Evolutionary conservation across 2,113 vertebrate species (phyloP), one percentile per base, ranked within the genome.

Genomic region (Tenebrosternarchus preto): DNA sequence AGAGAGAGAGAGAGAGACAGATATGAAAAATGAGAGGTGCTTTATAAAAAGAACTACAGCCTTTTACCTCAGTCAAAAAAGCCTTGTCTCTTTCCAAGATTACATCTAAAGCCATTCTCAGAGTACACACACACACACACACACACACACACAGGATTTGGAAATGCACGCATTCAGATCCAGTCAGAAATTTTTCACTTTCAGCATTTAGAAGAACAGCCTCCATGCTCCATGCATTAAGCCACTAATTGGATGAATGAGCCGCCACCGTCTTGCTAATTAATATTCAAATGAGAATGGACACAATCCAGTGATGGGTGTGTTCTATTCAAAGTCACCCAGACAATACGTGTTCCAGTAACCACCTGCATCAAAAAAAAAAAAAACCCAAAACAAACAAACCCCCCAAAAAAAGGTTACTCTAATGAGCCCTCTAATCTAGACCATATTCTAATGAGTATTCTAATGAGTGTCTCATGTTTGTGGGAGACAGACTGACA

Each of bases 401-500:
- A n/a, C n/a, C n/a, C n/a, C n/a, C n/a, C n/a, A n/a, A n/a, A n/a
- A n/a, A n/a, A n/a, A n/a, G n/a, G 50, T 56, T 67, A 81, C 55
- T 81, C 24, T 81, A 71, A 76, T 77, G 68, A 82, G 73, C 16
- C 74, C 57, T 76, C 57, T 77, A 63, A 76, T 77, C 73, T 77
- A 56, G 75, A 74, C 25, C 6, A 77, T 71, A 84, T 87, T 85
- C 70, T 85, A 89, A 87, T 84, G 55, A 86, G 81, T 46, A 82
- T 69, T 85, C 50, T 77, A 85, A 69, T 76, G 56, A 82, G 77
- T 61, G 84, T 60, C 55, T 76, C 73, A 76, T 77, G 27, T 4
- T 11, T 27, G 43, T 85, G 71, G 70, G 81, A 89, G 86, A 72
- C 78, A 75, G 68, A 60, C 73, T 82, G 87, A 87, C 85, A 86